Base-by-base conservation (phyloP, 2,113 vertebrate genomes). In the Coracopsis vasa region DNA sequence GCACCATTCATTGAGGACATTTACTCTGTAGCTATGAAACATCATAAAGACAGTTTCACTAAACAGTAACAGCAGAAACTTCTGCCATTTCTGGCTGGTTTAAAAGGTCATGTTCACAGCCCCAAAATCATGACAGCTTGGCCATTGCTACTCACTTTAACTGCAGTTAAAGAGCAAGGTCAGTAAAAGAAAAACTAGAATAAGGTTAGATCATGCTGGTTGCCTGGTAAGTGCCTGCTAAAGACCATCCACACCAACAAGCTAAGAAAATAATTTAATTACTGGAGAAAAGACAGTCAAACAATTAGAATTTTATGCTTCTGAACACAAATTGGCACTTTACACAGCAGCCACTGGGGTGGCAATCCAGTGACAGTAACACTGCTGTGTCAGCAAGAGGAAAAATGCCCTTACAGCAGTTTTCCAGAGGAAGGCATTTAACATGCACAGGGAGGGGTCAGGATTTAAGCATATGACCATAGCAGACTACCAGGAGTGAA, bases 391-490 rank as follows among this genome's bases (percentile, higher is more conserved):
- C 86, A 96, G 90, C 92, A 93, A 77, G 4, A 94, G 77, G 64
- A 93, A 96, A 96, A 96, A 86, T 69, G 83, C 62, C 88, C 86
- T 90, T 84, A 92, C 83, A 91, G 94, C 92, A 89, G 58, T 95
- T 93, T 96, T 93, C 88, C 91, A 96, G 88, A 88, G 73, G 77
- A 81, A 95, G 31, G 83, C 84, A 94, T 91, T 95, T 94, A 94
- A 92, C 70, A 82, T 29, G 58, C 48, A 69, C 58, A 91, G 81
- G 91, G 83, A 92, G 69, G 66, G 83, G 77, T 91, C 75, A 94
- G 72, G 50, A 86, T 92, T 96, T 78, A 84, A 89, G 91, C 1
- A 2, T 51, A 90, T 8, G 41, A 94, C 53, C 78, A 11, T 48
- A 92, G 71, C 58, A 84, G 80, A 89, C 60, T 86, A 87, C 54